Conservation (phyloP, 2,113 vertebrate species). For the Salvator merianae region DNA sequence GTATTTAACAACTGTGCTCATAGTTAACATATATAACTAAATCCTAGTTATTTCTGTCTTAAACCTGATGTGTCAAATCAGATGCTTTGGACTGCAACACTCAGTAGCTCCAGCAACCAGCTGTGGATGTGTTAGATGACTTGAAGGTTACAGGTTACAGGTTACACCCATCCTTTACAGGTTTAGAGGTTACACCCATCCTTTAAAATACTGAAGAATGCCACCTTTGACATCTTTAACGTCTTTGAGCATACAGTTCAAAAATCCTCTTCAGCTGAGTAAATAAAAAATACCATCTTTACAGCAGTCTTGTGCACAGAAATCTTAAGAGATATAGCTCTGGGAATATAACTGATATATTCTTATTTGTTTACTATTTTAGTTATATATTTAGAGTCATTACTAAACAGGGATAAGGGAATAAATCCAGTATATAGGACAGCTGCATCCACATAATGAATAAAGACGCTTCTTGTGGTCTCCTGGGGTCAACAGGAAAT, state of each 20-base stretch:
- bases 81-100: too few relatives aligned
- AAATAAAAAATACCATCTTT: background rate
- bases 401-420: conserved; percentile 32
- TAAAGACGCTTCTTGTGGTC: too few relatives aligned
- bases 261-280: background rate
- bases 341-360: conserved; percentile 35
- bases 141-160: background rate
- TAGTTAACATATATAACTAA: too few relatives aligned
- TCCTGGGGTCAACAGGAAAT: too few relatives aligned
- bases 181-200: background rate
- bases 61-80: too few relatives aligned
- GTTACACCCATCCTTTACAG: background rate
- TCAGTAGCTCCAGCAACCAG: too few relatives aligned
- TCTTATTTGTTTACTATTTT: conserved; percentile 37
- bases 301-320: conserved; percentile 24
- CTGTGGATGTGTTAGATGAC: background rate
- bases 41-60: background rate
- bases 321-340: conserved; percentile 10
- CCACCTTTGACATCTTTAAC: background rate
- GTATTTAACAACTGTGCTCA: background rate
- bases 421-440: background rate
- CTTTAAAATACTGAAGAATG: background rate
- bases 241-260: conserved; percentile 2
- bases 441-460: too few relatives aligned
- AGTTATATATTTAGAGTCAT: conserved; percentile 33